phyloP scores from a whole-genome alignment of 1,140 invertebrate genomes.

The Pseudomyrmex pallidus region DNA sequence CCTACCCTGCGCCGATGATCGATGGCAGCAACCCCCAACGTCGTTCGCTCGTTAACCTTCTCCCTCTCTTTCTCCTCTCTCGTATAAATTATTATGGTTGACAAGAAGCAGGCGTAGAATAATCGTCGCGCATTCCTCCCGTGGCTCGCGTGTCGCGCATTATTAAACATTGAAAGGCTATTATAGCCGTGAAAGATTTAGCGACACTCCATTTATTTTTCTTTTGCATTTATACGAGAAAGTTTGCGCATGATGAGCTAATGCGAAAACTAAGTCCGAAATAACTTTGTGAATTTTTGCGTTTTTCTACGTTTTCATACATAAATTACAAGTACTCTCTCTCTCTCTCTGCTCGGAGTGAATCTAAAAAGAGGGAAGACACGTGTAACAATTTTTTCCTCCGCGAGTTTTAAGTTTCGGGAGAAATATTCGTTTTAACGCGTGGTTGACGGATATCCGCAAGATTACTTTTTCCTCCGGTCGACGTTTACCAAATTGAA shows the following conservation, averaged over 20 bases:
- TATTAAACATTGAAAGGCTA: constrained; percentile 2
- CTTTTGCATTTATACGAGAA: too few relatives aligned
- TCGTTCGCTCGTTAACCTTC: neutral
- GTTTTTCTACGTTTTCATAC: too few relatives aligned
- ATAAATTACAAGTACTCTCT: too few relatives aligned
- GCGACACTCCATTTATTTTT: neutral
- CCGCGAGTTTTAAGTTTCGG: neutral
- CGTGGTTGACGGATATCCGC: neutral
- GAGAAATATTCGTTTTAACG: constrained; percentile 13
- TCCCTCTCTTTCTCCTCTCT: neutral
- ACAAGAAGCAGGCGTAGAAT: neutral
- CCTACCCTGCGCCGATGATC: constrained; percentile 7
- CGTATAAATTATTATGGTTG: constrained; percentile 18
- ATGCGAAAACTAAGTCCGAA: too few relatives aligned
- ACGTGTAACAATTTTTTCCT: too few relatives aligned
- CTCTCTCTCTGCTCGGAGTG: too few relatives aligned
- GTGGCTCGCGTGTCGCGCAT: neutral
- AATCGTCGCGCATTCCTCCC: neutral
- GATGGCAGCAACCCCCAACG: neutral
- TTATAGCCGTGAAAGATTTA: neutral
- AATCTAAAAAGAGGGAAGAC: too few relatives aligned
- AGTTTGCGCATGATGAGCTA: too few relatives aligned
- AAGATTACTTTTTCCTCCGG: constrained; percentile 30
- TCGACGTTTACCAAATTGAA: constrained; percentile 52
- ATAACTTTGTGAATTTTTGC: too few relatives aligned